Percentiles rank a stretch among this genome's conserved stretches.
These are phyloP conservation scores for Athene cunicularia DNA, from an alignment of 2,113 vertebrate genomes.

Conservation along the genomic window DNA sequence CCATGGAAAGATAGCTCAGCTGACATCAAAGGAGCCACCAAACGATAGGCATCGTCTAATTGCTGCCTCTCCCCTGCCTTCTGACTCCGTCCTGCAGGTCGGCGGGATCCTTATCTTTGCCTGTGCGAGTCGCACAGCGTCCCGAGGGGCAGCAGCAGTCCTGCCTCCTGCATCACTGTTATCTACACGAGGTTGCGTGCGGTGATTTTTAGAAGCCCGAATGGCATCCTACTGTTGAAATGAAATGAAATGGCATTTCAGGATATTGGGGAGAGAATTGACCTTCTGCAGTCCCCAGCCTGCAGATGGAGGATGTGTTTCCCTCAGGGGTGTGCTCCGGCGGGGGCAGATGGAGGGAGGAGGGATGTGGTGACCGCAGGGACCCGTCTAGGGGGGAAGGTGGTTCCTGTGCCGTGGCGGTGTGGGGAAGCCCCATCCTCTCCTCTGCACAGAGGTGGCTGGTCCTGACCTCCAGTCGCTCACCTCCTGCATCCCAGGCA, in stretches of 20 bases:
- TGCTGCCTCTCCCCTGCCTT: neutral
- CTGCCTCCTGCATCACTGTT: neutral
- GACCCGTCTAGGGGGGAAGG: neutral
- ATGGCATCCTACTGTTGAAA: neutral
- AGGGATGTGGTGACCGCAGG: accelerated
- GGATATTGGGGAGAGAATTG: neutral
- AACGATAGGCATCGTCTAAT: neutral
- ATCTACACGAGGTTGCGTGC: accelerated
- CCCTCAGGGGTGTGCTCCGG: neutral
- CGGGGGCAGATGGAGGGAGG: neutral
- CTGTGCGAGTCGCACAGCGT: neutral
- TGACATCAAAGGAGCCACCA: neutral
- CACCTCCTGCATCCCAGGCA: accelerated
- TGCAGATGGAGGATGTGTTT: neutral
- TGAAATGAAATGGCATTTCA: neutral
- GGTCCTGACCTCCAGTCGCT: accelerated
- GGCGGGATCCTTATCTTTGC: neutral
- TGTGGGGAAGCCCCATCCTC: neutral
- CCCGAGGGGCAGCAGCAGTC: neutral
- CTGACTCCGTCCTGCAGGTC: neutral
- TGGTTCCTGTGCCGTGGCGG: neutral
- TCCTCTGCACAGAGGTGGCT: neutral
- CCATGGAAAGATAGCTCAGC: neutral
- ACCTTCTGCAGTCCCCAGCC: neutral
- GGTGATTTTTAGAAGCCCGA: neutral